Evolutionary conservation across 2,113 vertebrate genomes (phyloP).

Genomic region (Amazona vittata): DNA sequence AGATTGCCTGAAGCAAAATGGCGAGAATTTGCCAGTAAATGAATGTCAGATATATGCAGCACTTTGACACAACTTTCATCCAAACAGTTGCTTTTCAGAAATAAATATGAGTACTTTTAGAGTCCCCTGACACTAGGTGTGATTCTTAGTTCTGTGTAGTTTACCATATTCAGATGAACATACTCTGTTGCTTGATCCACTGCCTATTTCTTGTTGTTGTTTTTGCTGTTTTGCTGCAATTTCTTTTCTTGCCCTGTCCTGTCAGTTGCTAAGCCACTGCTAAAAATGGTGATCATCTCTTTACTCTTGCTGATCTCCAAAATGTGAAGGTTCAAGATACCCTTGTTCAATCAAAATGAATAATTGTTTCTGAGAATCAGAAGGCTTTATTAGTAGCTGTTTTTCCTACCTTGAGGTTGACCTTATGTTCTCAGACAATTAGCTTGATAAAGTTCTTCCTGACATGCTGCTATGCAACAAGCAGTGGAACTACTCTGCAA

Average conservation of each 20-base stretch:
- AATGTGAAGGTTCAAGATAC: neutral
- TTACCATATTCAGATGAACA: neutral
- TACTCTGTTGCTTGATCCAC: neutral
- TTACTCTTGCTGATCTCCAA: neutral
- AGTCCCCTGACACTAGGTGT: neutral
- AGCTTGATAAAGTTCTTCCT: constrained; percentile 30
- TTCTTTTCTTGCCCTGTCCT: neutral
- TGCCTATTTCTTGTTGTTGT: neutral
- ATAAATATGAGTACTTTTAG: neutral
- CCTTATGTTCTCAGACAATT: constrained; percentile 34
- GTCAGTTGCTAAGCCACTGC: neutral
- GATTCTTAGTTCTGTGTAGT: neutral
- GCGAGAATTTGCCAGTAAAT: constrained; percentile 27
- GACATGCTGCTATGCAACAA: neutral
- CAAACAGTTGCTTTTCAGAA: constrained; percentile 8
- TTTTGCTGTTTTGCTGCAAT: neutral
- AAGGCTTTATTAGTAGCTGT: neutral
- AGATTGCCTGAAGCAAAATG: constrained; percentile 32
- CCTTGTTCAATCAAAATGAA: neutral
- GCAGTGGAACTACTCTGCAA: neutral
- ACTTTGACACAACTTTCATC: constrained; percentile 36
- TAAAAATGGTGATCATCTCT: neutral
- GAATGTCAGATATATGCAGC: neutral
- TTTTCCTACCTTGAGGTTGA: neutral
- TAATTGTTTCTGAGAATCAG: neutral